These are phyloP conservation scores for Mnemiopsis leidyi DNA, from an alignment of 37 sponge, comb jelly and placozoan genomes.

Conservation along the genomic window DNA sequence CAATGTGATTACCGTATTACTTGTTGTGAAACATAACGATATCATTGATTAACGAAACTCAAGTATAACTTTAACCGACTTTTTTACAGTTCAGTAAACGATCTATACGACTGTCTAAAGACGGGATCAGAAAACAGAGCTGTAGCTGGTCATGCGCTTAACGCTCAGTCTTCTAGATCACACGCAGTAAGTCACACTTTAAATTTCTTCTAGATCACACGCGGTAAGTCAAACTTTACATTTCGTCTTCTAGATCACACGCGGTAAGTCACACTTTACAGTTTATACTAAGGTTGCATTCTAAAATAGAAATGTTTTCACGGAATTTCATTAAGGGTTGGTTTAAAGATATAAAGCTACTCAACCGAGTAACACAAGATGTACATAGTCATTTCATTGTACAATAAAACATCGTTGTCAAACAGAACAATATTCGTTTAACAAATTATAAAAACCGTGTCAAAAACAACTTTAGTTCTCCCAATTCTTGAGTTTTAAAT, in stretches of 20 bases:
- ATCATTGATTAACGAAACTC: not conserved
- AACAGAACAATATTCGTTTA: too few species aligned
- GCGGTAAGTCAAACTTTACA: conserved; percentile 7
- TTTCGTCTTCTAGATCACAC: conserved; percentile 40
- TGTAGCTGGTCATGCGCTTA: conserved; percentile 60
- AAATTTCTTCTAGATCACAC: not conserved
- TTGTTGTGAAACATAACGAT: not conserved
- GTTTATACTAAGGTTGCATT: too few species aligned
- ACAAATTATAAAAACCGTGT: too few species aligned
- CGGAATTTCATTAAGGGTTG: too few species aligned
- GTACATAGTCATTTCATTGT: too few species aligned
- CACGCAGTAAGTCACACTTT: conserved; percentile 32
- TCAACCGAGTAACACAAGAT: too few species aligned
- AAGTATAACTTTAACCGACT: too few species aligned
- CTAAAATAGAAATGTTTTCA: too few species aligned
- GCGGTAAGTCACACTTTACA: conserved; percentile 13
- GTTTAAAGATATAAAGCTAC: too few species aligned
- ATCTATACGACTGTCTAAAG: conserved; percentile 1
- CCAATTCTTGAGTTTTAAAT: too few species aligned
- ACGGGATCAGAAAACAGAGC: conserved; percentile 13
- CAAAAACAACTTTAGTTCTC: too few species aligned
- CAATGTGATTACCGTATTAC: not conserved
- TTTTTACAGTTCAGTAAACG: conserved; percentile 3
- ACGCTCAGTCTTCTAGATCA: conserved; percentile 51
- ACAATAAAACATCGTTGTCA: too few species aligned